Evolutionary conservation across 2,888 invertebrate species (phyloP), one percentile per base, ranked within the genome.

Genomic region (Deilephila elpenor): DNA sequence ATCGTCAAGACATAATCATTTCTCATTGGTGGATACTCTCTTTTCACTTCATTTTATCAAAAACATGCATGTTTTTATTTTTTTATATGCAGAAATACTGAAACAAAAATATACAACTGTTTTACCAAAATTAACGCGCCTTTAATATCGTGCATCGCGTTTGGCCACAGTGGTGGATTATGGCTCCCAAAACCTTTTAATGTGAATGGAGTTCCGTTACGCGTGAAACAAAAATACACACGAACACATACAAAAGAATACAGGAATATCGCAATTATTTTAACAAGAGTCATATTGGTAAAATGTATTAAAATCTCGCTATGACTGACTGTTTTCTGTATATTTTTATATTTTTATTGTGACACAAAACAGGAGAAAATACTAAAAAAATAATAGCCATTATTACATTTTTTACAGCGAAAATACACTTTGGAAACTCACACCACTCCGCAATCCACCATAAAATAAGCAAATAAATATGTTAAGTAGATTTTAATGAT

Each of bases 401-500:
- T 11, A 44, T 56, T 56, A 56, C 5, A 56, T 19, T 56, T 25
- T 56, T 56, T 56, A 56, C 53, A 17, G 17, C 53, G 0, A 56
- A 56, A 56, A 56, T 56, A 56, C 11, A 44, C 44, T 56, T 17
- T 56, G 19, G 6, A 19, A 56, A 19, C 19, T 56, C 17, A 56
- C 19, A 19, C 5, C 53, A 56, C 19, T 56, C 74, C 76, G 74
- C 77, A 37, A 64, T 34, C n/a, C 34, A 37, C 62, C 37, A 64
- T 64, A 64, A 75, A 75, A 73, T 64, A 70, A 34, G 37, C 34
- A 37, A 37, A 51, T 44, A 67, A 67, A 59, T 25, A 72, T 71
- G 25, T 25, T 25, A 51, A 67, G 67, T 44, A 20, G 64, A 37
- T 44, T 67, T 51, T 67, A 67, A 67, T 67, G 20, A 67, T 67